A percentile compares a stretch with the other conserved stretches of the same genome.
Evolutionary conservation across 2,797 vertebrate genomes (phyloP).

Genomic region (Rhinichthys osculus): DNA sequence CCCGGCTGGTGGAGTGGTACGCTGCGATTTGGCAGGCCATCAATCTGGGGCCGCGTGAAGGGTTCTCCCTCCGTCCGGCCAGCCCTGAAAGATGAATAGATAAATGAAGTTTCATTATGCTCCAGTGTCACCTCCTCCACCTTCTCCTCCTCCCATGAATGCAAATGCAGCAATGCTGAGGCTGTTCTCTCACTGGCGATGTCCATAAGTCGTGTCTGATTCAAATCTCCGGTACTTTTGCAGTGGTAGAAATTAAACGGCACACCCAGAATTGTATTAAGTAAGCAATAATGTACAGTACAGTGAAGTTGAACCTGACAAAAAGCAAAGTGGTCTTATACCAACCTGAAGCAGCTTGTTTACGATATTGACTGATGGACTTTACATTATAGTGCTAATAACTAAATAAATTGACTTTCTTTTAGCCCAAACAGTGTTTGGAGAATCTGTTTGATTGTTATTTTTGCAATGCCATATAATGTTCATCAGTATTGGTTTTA

Average conservation of each 20-base stretch:
- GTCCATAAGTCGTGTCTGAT: conserved; percentile 2
- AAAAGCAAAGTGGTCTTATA: neutral
- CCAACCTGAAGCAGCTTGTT: neutral
- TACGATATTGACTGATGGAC: neutral
- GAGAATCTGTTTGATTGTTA: neutral
- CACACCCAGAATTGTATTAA: neutral
- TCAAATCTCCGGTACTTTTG: neutral
- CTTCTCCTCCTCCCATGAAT: conserved; percentile 11
- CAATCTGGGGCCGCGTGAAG: conserved; percentile 52
- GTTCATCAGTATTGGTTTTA: neutral
- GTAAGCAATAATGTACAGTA: neutral
- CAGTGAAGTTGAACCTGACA: neutral
- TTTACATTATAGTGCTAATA: no score
- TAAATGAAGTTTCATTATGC: conserved; percentile 61
- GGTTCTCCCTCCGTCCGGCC: conserved; percentile 42
- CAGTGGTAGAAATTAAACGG: neutral
- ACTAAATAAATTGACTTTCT: neutral
- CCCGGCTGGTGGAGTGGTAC: conserved; percentile 50
- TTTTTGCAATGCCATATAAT: neutral
- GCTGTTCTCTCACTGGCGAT: neutral
- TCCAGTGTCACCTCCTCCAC: conserved; percentile 45
- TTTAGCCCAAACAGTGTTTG: neutral
- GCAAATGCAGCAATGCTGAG: conserved; percentile 49
- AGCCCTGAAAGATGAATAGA: conserved; percentile 54
- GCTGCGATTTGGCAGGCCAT: conserved; percentile 55